These are phyloP conservation scores for Polypedilum vanderplanki DNA, from an alignment of 1,140 invertebrate species.

Conservation along the genomic window DNA sequence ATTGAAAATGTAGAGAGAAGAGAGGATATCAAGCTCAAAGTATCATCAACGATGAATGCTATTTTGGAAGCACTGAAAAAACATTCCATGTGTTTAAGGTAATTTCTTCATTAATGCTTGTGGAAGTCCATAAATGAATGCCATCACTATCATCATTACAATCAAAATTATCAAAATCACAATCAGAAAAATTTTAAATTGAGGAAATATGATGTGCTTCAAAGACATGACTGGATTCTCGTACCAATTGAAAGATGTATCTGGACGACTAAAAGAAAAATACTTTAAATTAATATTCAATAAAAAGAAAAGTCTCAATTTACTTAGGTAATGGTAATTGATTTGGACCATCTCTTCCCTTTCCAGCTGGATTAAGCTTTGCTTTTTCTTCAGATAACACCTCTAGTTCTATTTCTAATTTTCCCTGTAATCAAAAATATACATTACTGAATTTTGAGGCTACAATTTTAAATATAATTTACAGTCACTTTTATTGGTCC, in stretches of 20 bases:
- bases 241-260: constrained; percentile 55
- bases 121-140: not conserved
- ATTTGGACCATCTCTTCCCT: constrained; percentile 53
- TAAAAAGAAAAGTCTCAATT: constrained; percentile 37
- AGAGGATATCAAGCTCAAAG: not conserved
- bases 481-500: constrained; percentile 25
- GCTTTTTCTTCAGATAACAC: constrained; percentile 53
- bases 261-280: constrained; percentile 49
- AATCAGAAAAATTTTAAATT: constrained; percentile 39
- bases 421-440: constrained; percentile 48
- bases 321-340: constrained; percentile 53
- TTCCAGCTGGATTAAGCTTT: constrained; percentile 51
- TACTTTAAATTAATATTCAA: constrained; percentile 28
- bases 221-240: constrained; percentile 52
- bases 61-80: not conserved
- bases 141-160: not conserved
- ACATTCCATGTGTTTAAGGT: not conserved
- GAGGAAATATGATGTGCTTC: constrained; percentile 48
- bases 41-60: not conserved
- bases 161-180: not conserved
- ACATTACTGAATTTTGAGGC: not conserved
- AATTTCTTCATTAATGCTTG: not conserved
- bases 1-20: not conserved
- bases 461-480: not conserved
- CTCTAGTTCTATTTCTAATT: constrained; percentile 57